Evolutionary conservation across 1,140 invertebrate genomes (phyloP), one percentile per base, ranked within the genome.

Genomic region (Panagrolaimus sp.): DNA sequence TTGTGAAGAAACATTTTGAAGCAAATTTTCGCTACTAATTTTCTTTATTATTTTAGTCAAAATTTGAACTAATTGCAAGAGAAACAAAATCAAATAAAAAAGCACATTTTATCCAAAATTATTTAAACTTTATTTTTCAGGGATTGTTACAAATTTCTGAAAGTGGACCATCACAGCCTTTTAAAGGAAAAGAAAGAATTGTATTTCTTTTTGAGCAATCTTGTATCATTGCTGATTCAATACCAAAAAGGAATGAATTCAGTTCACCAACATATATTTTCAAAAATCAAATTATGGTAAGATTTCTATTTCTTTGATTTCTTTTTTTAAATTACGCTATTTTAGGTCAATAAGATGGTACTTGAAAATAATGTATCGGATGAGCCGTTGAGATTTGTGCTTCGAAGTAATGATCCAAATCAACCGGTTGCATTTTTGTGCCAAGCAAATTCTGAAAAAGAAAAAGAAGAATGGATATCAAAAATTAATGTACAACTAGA

Each of bases 121-220:
- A 38, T 4, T 38, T 38, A 38, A 38, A 38, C n/a, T 38, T 38
- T 4, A 38, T 8, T 23, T 78, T 79, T 67, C 74, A 85, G 80
- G 95, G 94, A 66, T 88, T 89, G 45, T 84, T 99, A 63, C 84
- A 88, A 44, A 93, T 96, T 73, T 87, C 89, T 20, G 94, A 87
- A 69, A 71, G 78, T 4, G 67, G 74, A 11, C 62, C 71, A 5
- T 70, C 44, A 44, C 78, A 78, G 42, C 68, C 71, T 45, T 88
- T 88, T 68, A 90, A 89, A 83, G 88, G 88, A 53, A 92, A 92
- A 78, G 94, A 98, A 77, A 87, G 94, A 75, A 91, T 96, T 84
- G 92, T 98, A 31, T 98, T 98, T 86, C 87, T 98, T 5, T 98
- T 99, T 84, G 93, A 98, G 84, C 96, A 98, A 86, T 75, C 90